These are phyloP conservation scores for Apistogramma diplotaenia DNA, from an alignment of 2,113 vertebrate genomes.

Conservation along the genomic window DNA sequence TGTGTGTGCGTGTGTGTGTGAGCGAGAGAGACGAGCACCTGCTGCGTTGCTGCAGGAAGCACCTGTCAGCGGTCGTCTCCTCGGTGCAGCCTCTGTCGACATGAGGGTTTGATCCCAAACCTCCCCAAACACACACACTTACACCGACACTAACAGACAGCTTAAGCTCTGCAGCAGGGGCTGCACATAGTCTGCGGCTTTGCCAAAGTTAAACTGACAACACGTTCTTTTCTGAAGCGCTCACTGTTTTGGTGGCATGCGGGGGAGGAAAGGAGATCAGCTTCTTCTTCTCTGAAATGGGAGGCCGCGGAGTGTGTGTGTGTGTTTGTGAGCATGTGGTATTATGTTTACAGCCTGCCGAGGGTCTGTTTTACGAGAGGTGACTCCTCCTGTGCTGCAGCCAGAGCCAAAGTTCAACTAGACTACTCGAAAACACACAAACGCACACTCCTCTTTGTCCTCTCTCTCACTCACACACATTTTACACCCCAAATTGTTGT, in stretches of 20 bases:
- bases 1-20: not conserved
- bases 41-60: constrained; percentile 71
- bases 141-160: constrained; percentile 74
- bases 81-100: constrained; percentile 60
- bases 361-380: constrained; percentile 68
- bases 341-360: constrained; percentile 68
- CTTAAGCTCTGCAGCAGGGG: constrained; percentile 55
- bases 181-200: not conserved
- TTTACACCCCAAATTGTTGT: not conserved
- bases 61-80: constrained; percentile 73
- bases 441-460: not conserved
- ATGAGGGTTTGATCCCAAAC: constrained; percentile 72
- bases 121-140: constrained; percentile 66
- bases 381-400: constrained; percentile 37
- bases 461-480: not conserved
- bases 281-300: not conserved
- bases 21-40: too few species aligned
- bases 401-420: constrained; percentile 73
- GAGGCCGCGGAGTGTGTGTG: constrained; percentile 1
- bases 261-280: not conserved
- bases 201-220: constrained; percentile 24
- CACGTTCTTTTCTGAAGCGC: not conserved
- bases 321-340: constrained; percentile 25
- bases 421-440: constrained; percentile 24
- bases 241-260: not conserved